Evolutionary conservation across 2,888 invertebrate species (phyloP), one percentile per base, ranked within the genome.

Genomic region (Boloria euphrosyne): DNA sequence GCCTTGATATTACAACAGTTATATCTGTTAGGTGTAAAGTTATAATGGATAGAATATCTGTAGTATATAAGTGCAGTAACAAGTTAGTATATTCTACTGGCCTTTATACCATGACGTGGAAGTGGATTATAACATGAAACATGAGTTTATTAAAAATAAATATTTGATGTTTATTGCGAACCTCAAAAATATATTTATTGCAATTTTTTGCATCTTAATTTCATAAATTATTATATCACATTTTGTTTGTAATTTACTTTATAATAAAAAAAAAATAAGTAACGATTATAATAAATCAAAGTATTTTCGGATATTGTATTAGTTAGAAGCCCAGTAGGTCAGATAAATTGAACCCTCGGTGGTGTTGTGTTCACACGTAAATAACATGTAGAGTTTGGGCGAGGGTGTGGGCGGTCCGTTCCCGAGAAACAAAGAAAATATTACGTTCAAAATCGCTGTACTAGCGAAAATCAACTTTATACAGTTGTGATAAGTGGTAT

Each of bases 311-410:
- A 80, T 84, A 84, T 89, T 85, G 85, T 88, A 89, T 90, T 88
- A 90, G 88, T 85, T 85, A 86, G 86, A 87, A 88, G 89, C 90
- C 88, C 84, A 90, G 87, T 91, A 92, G 91, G 91, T 91, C 91
- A 92, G 90, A 92, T 91, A 91, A 91, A 91, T 91, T 90, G 90
- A 89, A 90, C 91, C 89, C 90, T 88, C 83, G 82, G 85, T 78
- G 84, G 87, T 84, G 84, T 84, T 87, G 89, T 90, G 90, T 90
- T 91, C 91, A 90, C 91, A 91, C 91, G 90, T 92, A 92, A 92
- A 92, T 91, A 92, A 90, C 91, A 87, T 89, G 89, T 87, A 88
- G 89, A 88, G 87, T 84, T 82, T 82, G 85, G 86, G 84, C 78
- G 77, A 74, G 75, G 80, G 84, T 82, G 83, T 80, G 85, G 83